Percentiles rank a stretch among this genome's conserved stretches.
Conservation (phyloP, 2,113 vertebrate species). For the Odobenus rosmarus region DNA sequence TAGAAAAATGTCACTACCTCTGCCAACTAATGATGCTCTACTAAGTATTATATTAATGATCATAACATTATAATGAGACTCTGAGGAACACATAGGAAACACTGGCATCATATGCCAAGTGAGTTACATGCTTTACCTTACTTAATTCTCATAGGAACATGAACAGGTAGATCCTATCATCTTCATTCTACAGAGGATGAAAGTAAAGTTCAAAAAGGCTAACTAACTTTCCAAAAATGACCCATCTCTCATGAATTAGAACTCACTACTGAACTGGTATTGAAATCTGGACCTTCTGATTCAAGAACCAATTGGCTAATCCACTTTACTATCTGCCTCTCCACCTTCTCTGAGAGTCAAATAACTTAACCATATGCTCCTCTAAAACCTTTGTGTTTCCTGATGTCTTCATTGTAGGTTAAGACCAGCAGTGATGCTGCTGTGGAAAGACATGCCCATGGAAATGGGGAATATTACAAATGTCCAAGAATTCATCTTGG, state of each 20-base stretch:
- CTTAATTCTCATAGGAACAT: neutral
- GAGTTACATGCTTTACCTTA: no score
- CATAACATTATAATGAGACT: neutral
- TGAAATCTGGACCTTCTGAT: neutral
- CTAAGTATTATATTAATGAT: neutral
- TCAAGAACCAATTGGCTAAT: neutral
- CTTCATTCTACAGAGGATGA: neutral
- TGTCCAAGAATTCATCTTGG: conserved; percentile 38
- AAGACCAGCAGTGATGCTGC: neutral
- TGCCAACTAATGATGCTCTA: neutral
- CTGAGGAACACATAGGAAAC: neutral
- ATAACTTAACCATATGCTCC: neutral
- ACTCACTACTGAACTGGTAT: neutral
- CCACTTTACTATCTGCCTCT: neutral
- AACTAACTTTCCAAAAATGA: neutral
- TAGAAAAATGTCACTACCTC: neutral
- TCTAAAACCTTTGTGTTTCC: neutral
- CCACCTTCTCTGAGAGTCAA: neutral
- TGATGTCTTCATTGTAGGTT: neutral
- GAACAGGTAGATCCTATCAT: neutral
- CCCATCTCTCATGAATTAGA: neutral
- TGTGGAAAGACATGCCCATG: neutral
- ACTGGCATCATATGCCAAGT: neutral
- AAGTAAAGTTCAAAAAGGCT: neutral
- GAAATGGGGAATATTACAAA: neutral